Evolutionary conservation across 2,888 invertebrate genomes (phyloP).

Genomic region (Philereme vetulata): DNA sequence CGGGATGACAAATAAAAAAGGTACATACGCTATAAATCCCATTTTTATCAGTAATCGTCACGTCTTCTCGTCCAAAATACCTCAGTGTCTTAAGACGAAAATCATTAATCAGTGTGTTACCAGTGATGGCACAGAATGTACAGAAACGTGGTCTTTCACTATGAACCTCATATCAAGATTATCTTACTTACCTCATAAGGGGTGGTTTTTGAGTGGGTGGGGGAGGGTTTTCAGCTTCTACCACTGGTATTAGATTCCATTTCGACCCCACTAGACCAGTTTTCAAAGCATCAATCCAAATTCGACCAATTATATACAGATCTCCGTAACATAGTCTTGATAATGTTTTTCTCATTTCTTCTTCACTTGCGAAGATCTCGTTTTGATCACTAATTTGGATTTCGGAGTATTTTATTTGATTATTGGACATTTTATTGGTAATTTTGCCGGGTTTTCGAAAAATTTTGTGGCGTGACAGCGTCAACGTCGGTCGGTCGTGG

Average conservation of each 20-base stretch:
- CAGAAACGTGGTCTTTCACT: not conserved
- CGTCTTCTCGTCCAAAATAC: too few species aligned
- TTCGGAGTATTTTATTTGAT: conserved; percentile 4
- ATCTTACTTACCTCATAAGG: conserved; percentile 49
- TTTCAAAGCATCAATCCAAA: conserved; percentile 56
- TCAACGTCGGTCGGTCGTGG: not conserved
- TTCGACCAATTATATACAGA: conserved; percentile 52
- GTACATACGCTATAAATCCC: too few species aligned
- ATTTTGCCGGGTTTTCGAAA: conserved; percentile 40
- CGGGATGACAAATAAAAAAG: too few species aligned
- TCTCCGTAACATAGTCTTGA: conserved; percentile 48
- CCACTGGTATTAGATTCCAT: conserved; percentile 52
- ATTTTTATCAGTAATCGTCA: too few species aligned
- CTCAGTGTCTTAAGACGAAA: not conserved
- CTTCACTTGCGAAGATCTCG: conserved; percentile 5
- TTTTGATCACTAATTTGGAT: not conserved
- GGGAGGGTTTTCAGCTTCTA: conserved; percentile 44
- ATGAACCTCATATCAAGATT: not conserved
- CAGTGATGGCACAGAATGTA: too few species aligned
- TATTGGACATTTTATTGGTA: conserved; percentile 18
- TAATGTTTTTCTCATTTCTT: conserved; percentile 1
- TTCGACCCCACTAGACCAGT: conserved; percentile 53
- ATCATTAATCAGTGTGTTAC: too few species aligned
- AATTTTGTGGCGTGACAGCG: conserved; percentile 33
- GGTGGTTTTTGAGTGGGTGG: conserved; percentile 56